Evolutionary conservation across 2,797 vertebrate species (phyloP).

Genomic region (Catamblyrhynchus diadema): DNA sequence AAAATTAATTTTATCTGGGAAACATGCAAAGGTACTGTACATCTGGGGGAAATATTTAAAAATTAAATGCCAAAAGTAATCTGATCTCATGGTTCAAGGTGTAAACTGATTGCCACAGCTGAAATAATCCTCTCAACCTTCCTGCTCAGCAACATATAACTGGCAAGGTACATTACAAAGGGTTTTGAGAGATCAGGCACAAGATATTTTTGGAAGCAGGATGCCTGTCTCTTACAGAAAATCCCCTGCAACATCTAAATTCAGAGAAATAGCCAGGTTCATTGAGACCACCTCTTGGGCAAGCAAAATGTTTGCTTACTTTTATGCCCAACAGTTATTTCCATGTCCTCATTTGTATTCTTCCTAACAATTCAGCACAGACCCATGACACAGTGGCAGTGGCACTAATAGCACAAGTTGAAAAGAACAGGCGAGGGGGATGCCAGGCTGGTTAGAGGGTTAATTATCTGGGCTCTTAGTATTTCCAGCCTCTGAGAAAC

Average conservation of each 20-base stretch:
- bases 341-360: rapidly evolving
- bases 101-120: conserved; percentile 55
- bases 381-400: neutral
- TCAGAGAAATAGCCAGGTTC: neutral
- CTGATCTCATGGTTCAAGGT: conserved; percentile 43
- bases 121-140: conserved; percentile 56
- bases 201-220: conserved; percentile 22
- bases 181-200: conserved; percentile 29
- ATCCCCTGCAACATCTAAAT: neutral
- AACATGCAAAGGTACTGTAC: conserved; percentile 30
- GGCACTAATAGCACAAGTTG: neutral
- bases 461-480: neutral
- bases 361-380: neutral
- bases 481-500: neutral
- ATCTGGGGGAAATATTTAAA: conserved; percentile 59
- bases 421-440: neutral
- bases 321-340: neutral
- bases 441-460: neutral
- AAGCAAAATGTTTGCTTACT: neutral
- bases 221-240: conserved; percentile 26
- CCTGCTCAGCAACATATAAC: conserved; percentile 27
- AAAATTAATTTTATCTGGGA: conserved; percentile 38
- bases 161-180: neutral
- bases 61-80: conserved; percentile 63
- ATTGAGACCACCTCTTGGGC: neutral